Conservation (phyloP, 37 sponge, comb jelly and placozoan genomes). For the Amphimedon queenslandica region DNA sequence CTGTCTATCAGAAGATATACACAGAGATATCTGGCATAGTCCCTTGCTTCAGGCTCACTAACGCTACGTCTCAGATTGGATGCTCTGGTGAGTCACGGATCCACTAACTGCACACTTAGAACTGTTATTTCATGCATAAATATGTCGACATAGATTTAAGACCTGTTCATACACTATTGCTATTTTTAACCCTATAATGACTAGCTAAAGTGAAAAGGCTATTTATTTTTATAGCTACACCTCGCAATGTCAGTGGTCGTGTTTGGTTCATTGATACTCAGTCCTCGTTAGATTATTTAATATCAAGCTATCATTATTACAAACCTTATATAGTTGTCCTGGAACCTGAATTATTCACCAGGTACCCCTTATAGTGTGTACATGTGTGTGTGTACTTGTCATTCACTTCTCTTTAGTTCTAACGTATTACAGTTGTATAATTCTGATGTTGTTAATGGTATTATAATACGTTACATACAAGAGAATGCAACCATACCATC, state of each 20-base stretch:
- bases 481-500: neutral
- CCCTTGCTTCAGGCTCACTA: conserved; percentile 60
- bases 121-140: too few species aligned
- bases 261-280: neutral
- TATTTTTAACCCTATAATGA: too few species aligned
- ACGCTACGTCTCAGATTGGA: conserved; percentile 63
- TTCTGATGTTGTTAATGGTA: too few species aligned
- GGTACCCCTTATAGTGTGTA: conserved; percentile 1
- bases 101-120: neutral
- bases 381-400: neutral
- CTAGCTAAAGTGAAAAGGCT: too few species aligned
- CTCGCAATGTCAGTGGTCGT: neutral
- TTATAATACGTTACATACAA: too few species aligned
- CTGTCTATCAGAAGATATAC: conserved; percentile 32
- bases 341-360: conserved; percentile 40
- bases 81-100: conserved; percentile 49
- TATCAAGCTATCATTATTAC: conserved; percentile 14
- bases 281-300: conserved; percentile 4
- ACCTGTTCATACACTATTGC: too few species aligned
- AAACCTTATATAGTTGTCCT: conserved; percentile 61
- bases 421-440: too few species aligned
- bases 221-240: too few species aligned
- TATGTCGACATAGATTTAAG: too few species aligned
- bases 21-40: neutral
- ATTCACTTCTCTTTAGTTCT: neutral